Percentiles rank a stretch among this genome's conserved stretches.
Evolutionary conservation across 2,797 vertebrate genomes (phyloP).

Genomic region (Trachurus trachurus): DNA sequence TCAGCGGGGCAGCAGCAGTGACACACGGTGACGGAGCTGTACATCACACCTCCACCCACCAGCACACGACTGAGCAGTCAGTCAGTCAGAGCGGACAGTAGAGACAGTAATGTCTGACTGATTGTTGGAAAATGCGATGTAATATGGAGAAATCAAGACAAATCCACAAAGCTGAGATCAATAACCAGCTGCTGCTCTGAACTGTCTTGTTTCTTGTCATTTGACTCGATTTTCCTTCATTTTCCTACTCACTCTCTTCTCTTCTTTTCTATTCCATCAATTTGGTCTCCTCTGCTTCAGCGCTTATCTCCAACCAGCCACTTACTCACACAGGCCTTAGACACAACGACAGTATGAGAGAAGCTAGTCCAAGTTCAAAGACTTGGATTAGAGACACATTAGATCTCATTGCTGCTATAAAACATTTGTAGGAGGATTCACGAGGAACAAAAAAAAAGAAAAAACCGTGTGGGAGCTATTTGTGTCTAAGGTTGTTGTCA

Average conservation of each 20-base stretch:
- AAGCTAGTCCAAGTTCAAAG: slow-evolving; percentile 45
- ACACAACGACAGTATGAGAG: slow-evolving; percentile 10
- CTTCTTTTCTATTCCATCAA: neutral
- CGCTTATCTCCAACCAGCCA: neutral
- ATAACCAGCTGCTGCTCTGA: slow-evolving; percentile 2
- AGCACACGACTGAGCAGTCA: neutral
- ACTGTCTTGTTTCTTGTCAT: neutral
- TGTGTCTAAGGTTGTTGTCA: slow-evolving; percentile 26
- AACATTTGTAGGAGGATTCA: slow-evolving; percentile 12
- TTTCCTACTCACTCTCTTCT: neutral
- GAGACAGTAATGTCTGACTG: slow-evolving; percentile 25
- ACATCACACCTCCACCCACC: slow-evolving; percentile 65
- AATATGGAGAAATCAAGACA: slow-evolving; percentile 53
- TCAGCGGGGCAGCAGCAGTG: slow-evolving; percentile 21
- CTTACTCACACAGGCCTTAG: neutral
- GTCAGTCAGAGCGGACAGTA: slow-evolving; percentile 4
- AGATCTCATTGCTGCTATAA: slow-evolving; percentile 25
- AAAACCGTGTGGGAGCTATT: slow-evolving; percentile 29
- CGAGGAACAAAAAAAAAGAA: slow-evolving; percentile 4
- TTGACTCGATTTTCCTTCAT: neutral
- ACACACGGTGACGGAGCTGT: slow-evolving; percentile 23
- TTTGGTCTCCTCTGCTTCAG: neutral
- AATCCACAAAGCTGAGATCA: slow-evolving; percentile 15
- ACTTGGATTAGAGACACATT: neutral
- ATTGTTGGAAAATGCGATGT: slow-evolving; percentile 8